These are phyloP conservation scores for Catostomus latipinnis DNA, from an alignment of 2,797 vertebrate species.

Conservation along the genomic window DNA sequence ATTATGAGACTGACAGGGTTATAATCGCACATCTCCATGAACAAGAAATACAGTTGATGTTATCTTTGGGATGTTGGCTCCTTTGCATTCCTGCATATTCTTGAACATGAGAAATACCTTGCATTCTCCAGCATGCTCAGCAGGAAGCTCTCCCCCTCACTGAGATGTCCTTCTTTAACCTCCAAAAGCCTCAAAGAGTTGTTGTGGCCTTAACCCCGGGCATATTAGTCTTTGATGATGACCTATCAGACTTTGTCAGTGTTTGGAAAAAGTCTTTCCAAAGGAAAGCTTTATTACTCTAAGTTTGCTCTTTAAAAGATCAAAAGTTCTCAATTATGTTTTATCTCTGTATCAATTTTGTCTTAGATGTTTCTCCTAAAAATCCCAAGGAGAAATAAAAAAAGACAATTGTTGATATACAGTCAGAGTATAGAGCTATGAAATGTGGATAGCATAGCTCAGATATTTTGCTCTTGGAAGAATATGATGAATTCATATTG, in stretches of 20 bases:
- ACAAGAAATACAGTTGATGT: conserved; percentile 44
- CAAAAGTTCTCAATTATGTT: neutral
- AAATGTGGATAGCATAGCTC: too few species aligned
- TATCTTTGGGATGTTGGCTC: conserved; percentile 52
- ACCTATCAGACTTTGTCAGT: neutral
- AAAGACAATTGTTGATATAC: too few species aligned
- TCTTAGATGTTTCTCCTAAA: too few species aligned
- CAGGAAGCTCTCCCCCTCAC: conserved; percentile 22
- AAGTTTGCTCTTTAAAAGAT: neutral
- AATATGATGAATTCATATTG: too few species aligned
- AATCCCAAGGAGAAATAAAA: neutral
- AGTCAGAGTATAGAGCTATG: too few species aligned
- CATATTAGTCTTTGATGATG: conserved; percentile 22
- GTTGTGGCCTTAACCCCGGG: conserved; percentile 37
- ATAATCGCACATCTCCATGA: conserved; percentile 27
- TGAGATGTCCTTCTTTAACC: conserved; percentile 46
- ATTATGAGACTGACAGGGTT: conserved; percentile 27
- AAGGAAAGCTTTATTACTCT: neutral
- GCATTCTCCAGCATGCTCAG: conserved; percentile 49
- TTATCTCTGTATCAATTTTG: too few species aligned
- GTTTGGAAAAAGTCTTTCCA: neutral
- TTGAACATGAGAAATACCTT: conserved; percentile 45
- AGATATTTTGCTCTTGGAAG: too few species aligned
- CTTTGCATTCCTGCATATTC: conserved; percentile 46
- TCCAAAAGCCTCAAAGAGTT: conserved; percentile 14